These are phyloP conservation scores for Colletes latitarsis DNA, from an alignment of 1,140 invertebrate genomes.

Conservation along the genomic window DNA sequence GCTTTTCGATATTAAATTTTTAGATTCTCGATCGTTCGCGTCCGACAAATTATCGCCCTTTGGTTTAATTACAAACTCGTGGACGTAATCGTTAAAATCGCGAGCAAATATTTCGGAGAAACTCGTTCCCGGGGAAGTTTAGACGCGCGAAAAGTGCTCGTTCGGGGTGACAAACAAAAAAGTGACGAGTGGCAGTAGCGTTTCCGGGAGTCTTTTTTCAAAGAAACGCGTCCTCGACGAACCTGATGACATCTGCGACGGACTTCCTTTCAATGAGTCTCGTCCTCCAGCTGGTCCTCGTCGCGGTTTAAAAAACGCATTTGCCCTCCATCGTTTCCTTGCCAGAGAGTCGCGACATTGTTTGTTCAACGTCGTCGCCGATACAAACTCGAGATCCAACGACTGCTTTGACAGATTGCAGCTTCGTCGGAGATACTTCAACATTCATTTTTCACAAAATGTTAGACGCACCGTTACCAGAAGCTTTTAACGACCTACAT, in stretches of 20 bases:
- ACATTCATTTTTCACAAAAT: not conserved
- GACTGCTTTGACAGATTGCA: slow-evolving; percentile 59
- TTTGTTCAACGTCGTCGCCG: slow-evolving; percentile 56
- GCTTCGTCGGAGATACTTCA: not conserved
- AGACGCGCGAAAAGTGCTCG: not conserved
- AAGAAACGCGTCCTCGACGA: slow-evolving; percentile 22
- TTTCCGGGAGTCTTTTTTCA: slow-evolving; percentile 10
- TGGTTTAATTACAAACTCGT: no score
- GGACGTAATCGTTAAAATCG: no score
- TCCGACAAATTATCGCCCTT: no score
- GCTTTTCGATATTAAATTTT: no score
- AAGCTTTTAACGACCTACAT: no score
- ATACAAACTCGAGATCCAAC: slow-evolving; percentile 43
- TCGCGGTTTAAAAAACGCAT: slow-evolving; percentile 54
- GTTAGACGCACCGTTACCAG: not conserved
- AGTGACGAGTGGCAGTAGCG: not conserved
- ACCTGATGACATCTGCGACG: slow-evolving; percentile 44
- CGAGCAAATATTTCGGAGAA: not conserved
- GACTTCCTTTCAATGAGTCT: slow-evolving; percentile 33
- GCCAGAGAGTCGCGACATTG: slow-evolving; percentile 45
- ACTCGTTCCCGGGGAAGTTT: no score
- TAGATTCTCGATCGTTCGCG: no score
- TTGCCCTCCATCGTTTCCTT: slow-evolving; percentile 18
- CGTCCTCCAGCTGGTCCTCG: slow-evolving; percentile 53
- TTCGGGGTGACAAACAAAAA: slow-evolving; percentile 10